Percentiles rank a stretch among this genome's conserved stretches.
These are phyloP conservation scores for Todiramphus saurophagus DNA, from an alignment of 2,113 vertebrate species.

Conservation along the genomic window DNA sequence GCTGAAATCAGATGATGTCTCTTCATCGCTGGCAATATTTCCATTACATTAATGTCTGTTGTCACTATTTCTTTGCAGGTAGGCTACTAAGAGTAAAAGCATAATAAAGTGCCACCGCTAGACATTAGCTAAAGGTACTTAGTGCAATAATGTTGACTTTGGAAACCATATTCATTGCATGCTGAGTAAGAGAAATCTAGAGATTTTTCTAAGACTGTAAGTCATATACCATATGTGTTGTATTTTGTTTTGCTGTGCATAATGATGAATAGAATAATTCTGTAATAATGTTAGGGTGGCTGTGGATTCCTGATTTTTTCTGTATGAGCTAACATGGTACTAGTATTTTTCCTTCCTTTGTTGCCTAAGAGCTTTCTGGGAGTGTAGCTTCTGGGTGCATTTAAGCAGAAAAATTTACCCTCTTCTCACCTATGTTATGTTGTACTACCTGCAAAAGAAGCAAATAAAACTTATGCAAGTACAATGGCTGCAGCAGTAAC, in stretches of 20 bases:
- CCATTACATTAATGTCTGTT: slow-evolving; percentile 60
- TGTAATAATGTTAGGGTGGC: neutral
- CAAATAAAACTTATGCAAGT: neutral
- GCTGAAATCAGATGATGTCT: slow-evolving; percentile 61
- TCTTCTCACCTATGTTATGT: neutral
- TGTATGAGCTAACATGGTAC: neutral
- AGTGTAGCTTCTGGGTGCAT: neutral
- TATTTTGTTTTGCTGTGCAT: neutral
- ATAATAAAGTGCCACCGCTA: slow-evolving; percentile 52
- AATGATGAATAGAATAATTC: neutral
- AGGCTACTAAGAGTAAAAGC: slow-evolving; percentile 34
- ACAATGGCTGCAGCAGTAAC: neutral
- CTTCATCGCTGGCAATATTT: slow-evolving; percentile 52
- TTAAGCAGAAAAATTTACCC: neutral
- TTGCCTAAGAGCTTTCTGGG: neutral
- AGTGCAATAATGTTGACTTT: neutral
- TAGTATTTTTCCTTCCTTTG: neutral
- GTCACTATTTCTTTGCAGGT: slow-evolving; percentile 67
- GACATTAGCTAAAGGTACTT: slow-evolving; percentile 38
- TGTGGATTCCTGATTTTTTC: neutral
- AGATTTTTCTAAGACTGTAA: neutral
- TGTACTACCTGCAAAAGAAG: neutral
- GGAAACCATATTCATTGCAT: neutral
- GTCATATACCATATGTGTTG: neutral
- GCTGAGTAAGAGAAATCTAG: neutral